Conservation (phyloP, 2,797 vertebrate genomes). For the Agapornis canus region DNA sequence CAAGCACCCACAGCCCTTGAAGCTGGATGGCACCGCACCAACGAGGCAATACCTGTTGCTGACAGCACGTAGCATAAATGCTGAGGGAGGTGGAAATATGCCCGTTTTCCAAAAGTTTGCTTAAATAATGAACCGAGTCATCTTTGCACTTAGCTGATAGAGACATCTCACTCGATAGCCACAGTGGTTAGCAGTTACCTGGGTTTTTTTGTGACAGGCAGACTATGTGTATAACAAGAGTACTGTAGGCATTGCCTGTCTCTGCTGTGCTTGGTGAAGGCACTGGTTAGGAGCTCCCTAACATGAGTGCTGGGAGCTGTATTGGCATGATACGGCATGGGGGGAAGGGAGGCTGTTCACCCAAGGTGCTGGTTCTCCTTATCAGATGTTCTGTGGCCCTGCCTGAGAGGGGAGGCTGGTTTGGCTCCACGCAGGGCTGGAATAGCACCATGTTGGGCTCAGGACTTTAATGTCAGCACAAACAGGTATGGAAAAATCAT, state of each 20-base stretch:
- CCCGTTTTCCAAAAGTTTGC: constrained; percentile 23
- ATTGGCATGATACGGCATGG: background rate
- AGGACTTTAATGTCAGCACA: background rate
- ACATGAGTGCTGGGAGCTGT: background rate
- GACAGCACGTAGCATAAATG: background rate
- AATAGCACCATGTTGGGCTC: background rate
- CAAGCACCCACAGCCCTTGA: background rate
- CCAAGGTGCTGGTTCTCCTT: background rate
- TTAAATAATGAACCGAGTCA: constrained; percentile 40
- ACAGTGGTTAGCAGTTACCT: background rate
- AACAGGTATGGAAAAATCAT: constrained; percentile 8
- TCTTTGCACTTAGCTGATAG: constrained; percentile 2
- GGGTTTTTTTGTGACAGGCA: background rate
- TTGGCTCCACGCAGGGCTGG: background rate
- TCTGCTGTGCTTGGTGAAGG: background rate
- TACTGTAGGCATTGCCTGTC: background rate
- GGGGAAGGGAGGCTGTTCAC: background rate
- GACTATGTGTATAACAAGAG: background rate
- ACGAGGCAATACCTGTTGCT: background rate
- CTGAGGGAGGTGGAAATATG: background rate
- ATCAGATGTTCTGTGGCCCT: background rate
- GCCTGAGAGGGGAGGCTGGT: background rate
- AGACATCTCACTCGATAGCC: background rate
- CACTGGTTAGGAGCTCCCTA: background rate
- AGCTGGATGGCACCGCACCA: background rate